Evolutionary conservation across 2,797 vertebrate genomes (phyloP), one percentile per base, ranked within the genome.

Genomic region (Coregonus sp.): DNA sequence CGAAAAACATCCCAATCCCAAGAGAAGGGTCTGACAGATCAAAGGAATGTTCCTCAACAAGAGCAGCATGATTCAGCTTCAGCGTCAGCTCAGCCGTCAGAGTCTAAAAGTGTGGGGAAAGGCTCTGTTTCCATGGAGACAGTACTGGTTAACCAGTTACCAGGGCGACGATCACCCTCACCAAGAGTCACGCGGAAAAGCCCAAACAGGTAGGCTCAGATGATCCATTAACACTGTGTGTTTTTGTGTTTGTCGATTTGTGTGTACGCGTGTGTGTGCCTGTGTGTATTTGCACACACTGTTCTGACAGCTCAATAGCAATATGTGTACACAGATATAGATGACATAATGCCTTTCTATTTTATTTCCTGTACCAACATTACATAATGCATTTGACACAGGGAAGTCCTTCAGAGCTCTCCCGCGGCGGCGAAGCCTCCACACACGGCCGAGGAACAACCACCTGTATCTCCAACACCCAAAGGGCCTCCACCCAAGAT

Each of bases 131-230:
- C 73, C 5, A 84, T 80, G 80, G 88, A 89, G 61, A 75, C 76
- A 15, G 35, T 75, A 47, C n/a, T 72, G 68, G 77, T 78, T 56
- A 54, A 37, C 70, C 90, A 89, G 90, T 91, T 93, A 85, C 93
- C 91, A 87, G 86, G 88, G 84, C 89, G 87, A 91, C 87, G 82
- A 80, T 86, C 88, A 80, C 89, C 91, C 78, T 86, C 88, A 80
- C 88, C 91, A 91, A 89, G 89, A 87, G 84, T 86, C 67, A 75
- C 80, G 75, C 86, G 80, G 81, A 91, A 72, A 69, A 90, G 81
- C 70, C 70, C 85, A 72, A 78, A 66, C 82, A 92, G 91, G 93
- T 93, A 86, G 90, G 74, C 75, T 54, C 63, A 80, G 52, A 86
- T 82, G 3, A 72, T 75, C 11, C 25, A 74, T 67, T 75, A 72